phyloP scores from a whole-genome alignment of 2,888 invertebrate species.

The Amblyteles armatorius region DNA sequence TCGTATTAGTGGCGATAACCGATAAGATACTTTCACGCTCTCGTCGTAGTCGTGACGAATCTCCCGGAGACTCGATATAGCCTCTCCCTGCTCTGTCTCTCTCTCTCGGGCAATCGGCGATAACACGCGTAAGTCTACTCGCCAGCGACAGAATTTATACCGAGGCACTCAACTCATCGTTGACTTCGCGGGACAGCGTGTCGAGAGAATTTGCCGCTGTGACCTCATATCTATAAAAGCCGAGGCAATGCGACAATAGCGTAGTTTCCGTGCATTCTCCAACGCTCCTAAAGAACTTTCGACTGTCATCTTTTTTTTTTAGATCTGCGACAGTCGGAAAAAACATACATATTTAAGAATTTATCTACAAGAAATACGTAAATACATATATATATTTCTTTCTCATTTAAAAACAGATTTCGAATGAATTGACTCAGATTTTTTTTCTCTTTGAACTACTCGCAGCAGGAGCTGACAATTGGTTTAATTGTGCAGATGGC shows the following conservation, averaged over 20 bases:
- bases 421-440: background rate
- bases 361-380: background rate
- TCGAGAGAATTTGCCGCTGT: background rate
- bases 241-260: background rate
- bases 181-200: constrained; percentile 6
- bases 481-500: background rate
- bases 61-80: background rate
- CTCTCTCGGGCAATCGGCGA: constrained; percentile 43
- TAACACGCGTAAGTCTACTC: constrained; percentile 33
- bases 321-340: background rate
- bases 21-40: constrained; percentile 65
- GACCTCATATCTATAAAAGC: constrained; percentile 4
- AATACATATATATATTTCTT: background rate
- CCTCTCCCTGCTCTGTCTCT: constrained; percentile 3
- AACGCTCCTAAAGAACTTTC: background rate
- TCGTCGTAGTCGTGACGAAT: constrained; percentile 5
- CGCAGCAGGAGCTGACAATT: background rate
- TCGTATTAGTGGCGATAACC: constrained; percentile 50
- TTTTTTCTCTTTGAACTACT: background rate
- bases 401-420: background rate
- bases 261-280: background rate
- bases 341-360: background rate
- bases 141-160: constrained; percentile 48
- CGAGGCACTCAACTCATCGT: constrained; percentile 53
- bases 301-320: background rate